phyloP scores from a whole-genome alignment of 1,140 invertebrate species.

The Drosophila watanabei region DNA sequence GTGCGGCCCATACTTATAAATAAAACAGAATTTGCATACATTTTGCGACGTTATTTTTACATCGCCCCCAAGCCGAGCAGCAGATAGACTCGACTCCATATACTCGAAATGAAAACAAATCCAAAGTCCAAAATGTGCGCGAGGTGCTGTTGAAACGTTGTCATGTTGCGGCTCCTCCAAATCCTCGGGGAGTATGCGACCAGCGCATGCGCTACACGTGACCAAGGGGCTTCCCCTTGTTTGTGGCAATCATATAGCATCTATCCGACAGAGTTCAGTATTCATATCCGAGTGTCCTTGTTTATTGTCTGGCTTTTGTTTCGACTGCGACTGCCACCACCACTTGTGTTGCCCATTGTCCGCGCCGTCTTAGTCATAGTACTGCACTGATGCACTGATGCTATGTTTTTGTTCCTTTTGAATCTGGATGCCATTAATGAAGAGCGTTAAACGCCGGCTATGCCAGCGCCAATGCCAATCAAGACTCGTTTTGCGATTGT shows the following conservation, averaged over 20 bases:
- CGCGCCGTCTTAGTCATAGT: conserved; percentile 17
- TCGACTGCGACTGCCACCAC: not conserved
- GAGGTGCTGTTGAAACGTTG: conserved; percentile 27
- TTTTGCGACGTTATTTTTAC: conserved; percentile 61
- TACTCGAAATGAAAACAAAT: conserved; percentile 69
- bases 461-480: conserved; percentile 57
- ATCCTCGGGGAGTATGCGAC: conserved; percentile 29
- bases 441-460: conserved; percentile 49
- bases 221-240: conserved; percentile 28
- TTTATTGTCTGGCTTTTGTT: conserved; percentile 42
- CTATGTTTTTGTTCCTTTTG: conserved; percentile 28
- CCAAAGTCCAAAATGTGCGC: conserved; percentile 77
- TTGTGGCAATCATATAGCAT: no score
- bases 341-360: conserved; percentile 10
- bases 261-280: conserved; percentile 24
- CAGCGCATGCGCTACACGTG: conserved; percentile 51
- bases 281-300: conserved; percentile 16
- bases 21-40: conserved; percentile 51
- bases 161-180: conserved; percentile 28
- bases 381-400: conserved; percentile 32
- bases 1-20: conserved; percentile 40
- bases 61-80: conserved; percentile 44
- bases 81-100: conserved; percentile 6
- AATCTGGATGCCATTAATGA: conserved; percentile 69
- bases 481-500: conserved; percentile 73